Evolutionary conservation across 2,888 invertebrate genomes (phyloP).

Genomic region (Diploptera punctata): DNA sequence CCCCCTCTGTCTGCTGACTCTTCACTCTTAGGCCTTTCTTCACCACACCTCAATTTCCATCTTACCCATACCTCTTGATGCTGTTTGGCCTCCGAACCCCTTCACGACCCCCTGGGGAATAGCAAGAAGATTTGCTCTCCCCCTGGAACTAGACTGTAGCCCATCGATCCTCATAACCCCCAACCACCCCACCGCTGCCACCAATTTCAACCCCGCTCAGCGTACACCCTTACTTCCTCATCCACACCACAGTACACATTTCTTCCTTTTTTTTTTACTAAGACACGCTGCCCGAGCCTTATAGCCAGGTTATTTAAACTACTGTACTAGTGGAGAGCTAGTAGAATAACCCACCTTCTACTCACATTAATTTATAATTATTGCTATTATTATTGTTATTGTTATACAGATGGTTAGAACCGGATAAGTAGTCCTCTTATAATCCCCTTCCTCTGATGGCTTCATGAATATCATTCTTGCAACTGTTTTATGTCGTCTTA

Average conservation of each 20-base stretch:
- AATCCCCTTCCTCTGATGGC: no score
- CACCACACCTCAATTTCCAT: constrained; percentile 22
- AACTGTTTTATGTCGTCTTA: no score
- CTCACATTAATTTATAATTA: no score
- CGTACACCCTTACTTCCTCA: not conserved
- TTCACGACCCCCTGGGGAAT: constrained; percentile 25
- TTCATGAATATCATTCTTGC: no score
- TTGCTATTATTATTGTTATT: no score
- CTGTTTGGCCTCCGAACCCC: constrained; percentile 26
- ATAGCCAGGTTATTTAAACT: no score
- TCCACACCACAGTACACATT: not conserved
- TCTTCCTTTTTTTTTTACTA: not conserved
- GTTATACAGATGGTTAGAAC: no score
- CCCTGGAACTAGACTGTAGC: constrained; percentile 24
- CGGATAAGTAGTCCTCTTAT: no score
- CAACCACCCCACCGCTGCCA: not conserved
- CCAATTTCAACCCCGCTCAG: constrained; percentile 11
- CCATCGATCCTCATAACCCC: constrained; percentile 29
- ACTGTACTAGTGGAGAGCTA: no score
- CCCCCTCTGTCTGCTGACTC: not conserved
- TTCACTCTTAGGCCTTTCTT: not conserved
- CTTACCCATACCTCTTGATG: constrained; percentile 2
- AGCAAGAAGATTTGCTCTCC: constrained; percentile 28
- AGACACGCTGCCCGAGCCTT: not conserved
- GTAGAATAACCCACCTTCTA: no score